phyloP scores from a whole-genome alignment of 2,888 invertebrate genomes.

The Drosophila pegasa region DNA sequence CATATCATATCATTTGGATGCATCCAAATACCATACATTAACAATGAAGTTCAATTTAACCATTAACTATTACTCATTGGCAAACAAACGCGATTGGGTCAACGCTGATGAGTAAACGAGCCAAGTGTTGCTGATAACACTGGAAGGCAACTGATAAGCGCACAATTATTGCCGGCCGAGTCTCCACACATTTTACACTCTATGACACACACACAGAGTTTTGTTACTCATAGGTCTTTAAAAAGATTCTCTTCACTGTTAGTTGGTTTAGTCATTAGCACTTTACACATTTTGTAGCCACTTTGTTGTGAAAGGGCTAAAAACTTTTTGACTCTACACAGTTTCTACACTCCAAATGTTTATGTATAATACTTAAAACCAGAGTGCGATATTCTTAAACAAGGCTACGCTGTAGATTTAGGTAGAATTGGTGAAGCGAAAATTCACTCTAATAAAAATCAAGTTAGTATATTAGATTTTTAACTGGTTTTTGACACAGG shows the following conservation, averaged over 20 bases:
- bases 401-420: neutral
- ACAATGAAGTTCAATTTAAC: neutral
- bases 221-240: constrained; percentile 32
- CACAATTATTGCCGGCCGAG: constrained; percentile 61
- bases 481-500: neutral
- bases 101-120: constrained; percentile 67
- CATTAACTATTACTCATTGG: constrained; percentile 41
- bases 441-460: neutral
- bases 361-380: neutral
- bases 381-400: neutral
- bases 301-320: constrained; percentile 10
- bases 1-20: too few species aligned
- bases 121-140: constrained; percentile 53
- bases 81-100: constrained; percentile 36
- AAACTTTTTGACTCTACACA: neutral
- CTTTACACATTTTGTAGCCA: constrained; percentile 17
- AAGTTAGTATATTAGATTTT: neutral
- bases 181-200: constrained; percentile 19
- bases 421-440: too few species aligned
- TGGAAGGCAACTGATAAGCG: constrained; percentile 58
- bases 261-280: constrained; percentile 25
- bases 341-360: neutral
- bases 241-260: constrained; percentile 4
- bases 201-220: constrained; percentile 22
- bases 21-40: neutral